A percentile compares a stretch with the other conserved stretches of the same genome.
These are phyloP conservation scores for Tetramorium alpestre DNA, from an alignment of 1,140 invertebrate species.

Conservation along the genomic window DNA sequence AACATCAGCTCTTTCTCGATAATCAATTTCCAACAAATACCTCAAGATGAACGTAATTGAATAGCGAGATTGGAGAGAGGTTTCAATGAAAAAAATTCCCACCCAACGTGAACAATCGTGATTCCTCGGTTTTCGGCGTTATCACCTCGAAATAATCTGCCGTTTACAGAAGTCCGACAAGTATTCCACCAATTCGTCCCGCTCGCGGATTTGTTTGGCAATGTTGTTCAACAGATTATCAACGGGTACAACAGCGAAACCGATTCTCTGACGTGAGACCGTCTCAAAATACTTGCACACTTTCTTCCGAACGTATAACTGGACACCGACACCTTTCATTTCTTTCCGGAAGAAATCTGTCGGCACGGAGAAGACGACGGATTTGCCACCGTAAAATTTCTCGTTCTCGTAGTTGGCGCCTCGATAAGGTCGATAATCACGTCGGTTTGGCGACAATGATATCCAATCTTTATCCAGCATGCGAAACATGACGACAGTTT, in stretches of 20 bases:
- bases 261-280: slow-evolving; percentile 62
- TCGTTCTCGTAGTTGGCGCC: slow-evolving; percentile 75
- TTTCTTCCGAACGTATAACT: slow-evolving; percentile 72
- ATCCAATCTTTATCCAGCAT: slow-evolving; percentile 79
- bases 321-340: slow-evolving; percentile 56
- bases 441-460: slow-evolving; percentile 70
- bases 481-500: slow-evolving; percentile 76
- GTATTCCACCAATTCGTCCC: slow-evolving; percentile 73
- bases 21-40: not conserved
- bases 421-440: slow-evolving; percentile 70
- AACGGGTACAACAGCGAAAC: slow-evolving; percentile 68
- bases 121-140: not conserved
- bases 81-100: slow-evolving; percentile 12
- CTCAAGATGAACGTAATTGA: not conserved
- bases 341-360: slow-evolving; percentile 48
- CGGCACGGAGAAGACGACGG: slow-evolving; percentile 77
- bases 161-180: slow-evolving; percentile 68
- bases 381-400: slow-evolving; percentile 78
- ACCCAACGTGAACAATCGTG: not conserved
- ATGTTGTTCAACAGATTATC: slow-evolving; percentile 77
- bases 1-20: not conserved
- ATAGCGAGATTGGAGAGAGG: not conserved
- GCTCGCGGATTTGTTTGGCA: slow-evolving; percentile 74
- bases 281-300: slow-evolving; percentile 75
- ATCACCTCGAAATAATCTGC: slow-evolving; percentile 78